phyloP scores from a whole-genome alignment of 2,797 vertebrate genomes.

The Pitangus sulphuratus region DNA sequence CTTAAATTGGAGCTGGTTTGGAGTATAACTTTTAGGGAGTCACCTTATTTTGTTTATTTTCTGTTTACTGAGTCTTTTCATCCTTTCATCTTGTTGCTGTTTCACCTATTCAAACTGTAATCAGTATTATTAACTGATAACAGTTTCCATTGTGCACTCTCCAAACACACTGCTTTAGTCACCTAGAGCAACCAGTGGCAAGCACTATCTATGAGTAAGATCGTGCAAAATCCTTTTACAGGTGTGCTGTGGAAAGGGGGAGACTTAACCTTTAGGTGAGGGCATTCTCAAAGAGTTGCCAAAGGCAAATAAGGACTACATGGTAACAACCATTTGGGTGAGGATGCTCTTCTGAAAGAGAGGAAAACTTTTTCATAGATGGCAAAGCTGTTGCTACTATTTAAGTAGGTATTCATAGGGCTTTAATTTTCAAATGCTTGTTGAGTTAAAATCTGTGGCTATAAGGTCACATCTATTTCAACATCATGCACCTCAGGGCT shows the following conservation, averaged over 20 bases:
- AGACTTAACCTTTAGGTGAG: neutral
- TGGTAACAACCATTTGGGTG: neutral
- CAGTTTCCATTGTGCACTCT: slow-evolving; percentile 19
- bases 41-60: neutral
- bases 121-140: slow-evolving; percentile 8
- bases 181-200: neutral
- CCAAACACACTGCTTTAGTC: neutral
- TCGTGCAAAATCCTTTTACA: neutral
- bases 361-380: neutral
- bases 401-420: neutral
- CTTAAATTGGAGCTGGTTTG: neutral
- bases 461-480: neutral
- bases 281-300: neutral
- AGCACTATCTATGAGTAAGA: neutral
- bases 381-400: neutral
- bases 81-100: neutral
- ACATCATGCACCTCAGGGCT: neutral
- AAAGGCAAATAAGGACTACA: neutral
- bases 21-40: neutral
- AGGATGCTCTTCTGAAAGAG: neutral
- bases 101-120: slow-evolving; percentile 22
- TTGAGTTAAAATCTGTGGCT: neutral
- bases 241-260: neutral
- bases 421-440: neutral
- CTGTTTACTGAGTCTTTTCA: neutral